Base-by-base conservation (phyloP, 1,140 invertebrate species). In the Chelonus insularis region DNA sequence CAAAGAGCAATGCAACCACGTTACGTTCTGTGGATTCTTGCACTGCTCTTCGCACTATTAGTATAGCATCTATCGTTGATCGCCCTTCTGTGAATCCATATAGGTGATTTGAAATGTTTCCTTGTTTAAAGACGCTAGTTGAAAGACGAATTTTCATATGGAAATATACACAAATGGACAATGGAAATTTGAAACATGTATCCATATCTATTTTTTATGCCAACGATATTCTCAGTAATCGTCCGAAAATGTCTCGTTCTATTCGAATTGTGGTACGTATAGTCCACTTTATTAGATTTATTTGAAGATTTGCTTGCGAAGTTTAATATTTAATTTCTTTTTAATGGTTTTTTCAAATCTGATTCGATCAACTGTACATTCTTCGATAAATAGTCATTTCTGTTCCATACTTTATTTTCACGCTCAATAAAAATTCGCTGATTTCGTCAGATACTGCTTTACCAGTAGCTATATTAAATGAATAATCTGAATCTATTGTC, bases 391-490 rank as follows among this genome's bases (percentile, higher is more conserved):
- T 9, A n/a, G 5, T 9, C 14, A 4, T 11, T 12, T 7, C 14
- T 9, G 4, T 4, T 37, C 11, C 0, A 9, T 11, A 37, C 36
- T 37, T 25, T 11, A 11, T 7, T 23, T 57, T 8, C 20, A 47
- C 25, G 55, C 61, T 37, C n/a, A 50, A 51, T 29, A 67, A 70
- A 21, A 51, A 55, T 37, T 62, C 8, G 6, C 11, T 54, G 39
- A 68, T 50, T 14, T 62, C 47, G 1, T 23, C 4, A 16, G 37
- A 12, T 5, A 20, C 60, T 18, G 62, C 59, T 56, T 69, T 25
- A 12, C 48, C 55, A 8, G 54, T 67, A 4, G 56, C 60, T 47
- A 66, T 68, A 34, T 68, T 66, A 32, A 29, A 68, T 16, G 63
- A 52, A 11, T 16, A 6, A 36, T 51, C 12, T 32, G 29, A 32